phyloP scores from a whole-genome alignment of 2,797 vertebrate species.

The Macropus fuliginosus region DNA sequence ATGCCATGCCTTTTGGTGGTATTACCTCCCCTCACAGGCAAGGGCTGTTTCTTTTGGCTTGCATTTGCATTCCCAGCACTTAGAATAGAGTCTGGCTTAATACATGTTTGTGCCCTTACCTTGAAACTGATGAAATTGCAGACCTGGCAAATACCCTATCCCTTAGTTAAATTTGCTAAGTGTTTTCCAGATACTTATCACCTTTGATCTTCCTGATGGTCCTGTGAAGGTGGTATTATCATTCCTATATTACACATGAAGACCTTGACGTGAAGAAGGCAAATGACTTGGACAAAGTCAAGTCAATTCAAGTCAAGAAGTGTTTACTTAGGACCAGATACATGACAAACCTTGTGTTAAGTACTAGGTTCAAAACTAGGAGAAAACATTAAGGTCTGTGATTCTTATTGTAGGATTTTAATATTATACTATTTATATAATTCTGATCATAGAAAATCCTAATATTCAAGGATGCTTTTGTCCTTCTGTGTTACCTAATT shows the following conservation, averaged over 20 bases:
- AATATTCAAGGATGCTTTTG: background rate
- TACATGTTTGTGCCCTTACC: background rate
- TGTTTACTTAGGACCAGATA: background rate
- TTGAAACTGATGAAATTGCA: background rate
- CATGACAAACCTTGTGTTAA: background rate
- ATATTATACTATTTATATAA: background rate
- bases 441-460: background rate
- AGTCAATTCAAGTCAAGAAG: background rate
- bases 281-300: background rate
- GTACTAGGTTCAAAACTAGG: background rate
- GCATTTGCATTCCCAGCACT: background rate
- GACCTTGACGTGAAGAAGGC: background rate
- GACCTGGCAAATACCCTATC: background rate
- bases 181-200: background rate
- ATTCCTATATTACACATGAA: background rate
- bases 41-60: background rate
- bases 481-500: background rate
- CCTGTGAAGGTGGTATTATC: background rate
- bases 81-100: background rate
- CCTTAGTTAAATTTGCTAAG: background rate
- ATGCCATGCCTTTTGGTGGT: background rate
- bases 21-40: background rate
- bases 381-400: background rate
- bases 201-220: background rate
- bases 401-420: background rate